phyloP scores from a whole-genome alignment of 2,113 vertebrate genomes.

The Apteryx mantelli region DNA sequence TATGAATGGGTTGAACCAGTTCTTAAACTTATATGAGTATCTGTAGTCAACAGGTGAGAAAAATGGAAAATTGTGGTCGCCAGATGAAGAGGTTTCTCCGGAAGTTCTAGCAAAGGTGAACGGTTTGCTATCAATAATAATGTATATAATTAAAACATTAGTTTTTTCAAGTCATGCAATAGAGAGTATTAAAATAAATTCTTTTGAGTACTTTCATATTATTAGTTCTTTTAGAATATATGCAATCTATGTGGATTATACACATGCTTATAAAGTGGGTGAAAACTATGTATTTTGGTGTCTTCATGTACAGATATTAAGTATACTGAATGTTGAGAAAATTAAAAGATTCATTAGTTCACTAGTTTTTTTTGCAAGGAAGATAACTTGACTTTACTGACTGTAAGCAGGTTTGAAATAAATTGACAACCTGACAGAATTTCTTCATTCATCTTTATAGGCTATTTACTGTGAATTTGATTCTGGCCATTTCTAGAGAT shows the following conservation, averaged over 20 bases:
- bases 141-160: not conserved
- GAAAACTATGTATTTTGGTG: not conserved
- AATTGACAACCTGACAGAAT: not conserved
- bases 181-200: not conserved
- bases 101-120: constrained; percentile 96
- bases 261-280: not conserved
- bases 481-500: not conserved
- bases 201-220: not conserved
- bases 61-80: constrained; percentile 96
- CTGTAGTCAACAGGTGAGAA: constrained; percentile 94
- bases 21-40: constrained; percentile 66
- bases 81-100: constrained; percentile 96
- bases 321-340: not conserved
- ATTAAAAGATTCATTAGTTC: not conserved
- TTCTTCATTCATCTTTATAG: not conserved
- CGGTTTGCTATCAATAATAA: not conserved
- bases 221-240: not conserved
- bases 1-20: not conserved
- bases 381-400: not conserved
- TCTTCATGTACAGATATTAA: not conserved
- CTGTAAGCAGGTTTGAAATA: not conserved
- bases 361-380: not conserved
- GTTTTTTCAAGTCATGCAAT: not conserved
- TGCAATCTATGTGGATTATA: not conserved
- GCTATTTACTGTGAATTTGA: not conserved